A percentile compares a stretch with the other conserved stretches of the same genome.
These are phyloP conservation scores for Piaya cayana DNA, from an alignment of 2,113 vertebrate species.

Conservation along the genomic window DNA sequence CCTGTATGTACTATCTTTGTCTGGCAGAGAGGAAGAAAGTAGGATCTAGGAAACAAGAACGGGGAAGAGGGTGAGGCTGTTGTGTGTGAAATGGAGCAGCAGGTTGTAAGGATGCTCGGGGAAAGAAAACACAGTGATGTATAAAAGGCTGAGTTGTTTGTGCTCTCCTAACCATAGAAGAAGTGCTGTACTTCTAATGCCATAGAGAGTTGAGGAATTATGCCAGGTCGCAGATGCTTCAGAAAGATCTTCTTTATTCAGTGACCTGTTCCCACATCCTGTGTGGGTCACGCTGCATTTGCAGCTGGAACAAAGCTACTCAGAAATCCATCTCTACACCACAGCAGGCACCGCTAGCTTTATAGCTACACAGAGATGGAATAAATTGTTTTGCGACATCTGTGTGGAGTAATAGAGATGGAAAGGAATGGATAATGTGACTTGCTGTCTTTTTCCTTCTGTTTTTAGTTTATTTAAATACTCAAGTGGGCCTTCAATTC, in stretches of 20 bases:
- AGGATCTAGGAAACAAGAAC: neutral
- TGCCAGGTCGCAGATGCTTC: neutral
- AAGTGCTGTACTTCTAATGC: neutral
- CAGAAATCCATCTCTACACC: neutral
- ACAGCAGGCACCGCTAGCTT: neutral
- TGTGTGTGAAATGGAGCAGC: neutral
- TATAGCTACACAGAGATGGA: neutral
- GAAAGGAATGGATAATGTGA: neutral
- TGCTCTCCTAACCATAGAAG: neutral
- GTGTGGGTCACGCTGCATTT: neutral
- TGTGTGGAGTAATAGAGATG: neutral
- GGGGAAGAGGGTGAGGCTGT: neutral
- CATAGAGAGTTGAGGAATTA: neutral
- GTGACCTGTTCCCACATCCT: neutral
- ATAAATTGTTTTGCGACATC: neutral
- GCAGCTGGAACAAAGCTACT: neutral
- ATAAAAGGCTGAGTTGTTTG: neutral
- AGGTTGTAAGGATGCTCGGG: neutral
- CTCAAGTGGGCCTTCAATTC: neutral
- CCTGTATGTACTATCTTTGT: neutral
- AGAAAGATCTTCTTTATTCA: neutral
- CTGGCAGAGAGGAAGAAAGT: neutral
- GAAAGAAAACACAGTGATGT: neutral
- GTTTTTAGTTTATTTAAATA: neutral
- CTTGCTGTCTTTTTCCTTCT: neutral